phyloP scores from a whole-genome alignment of 2,113 vertebrate genomes.

The Cichladusa arquata region DNA sequence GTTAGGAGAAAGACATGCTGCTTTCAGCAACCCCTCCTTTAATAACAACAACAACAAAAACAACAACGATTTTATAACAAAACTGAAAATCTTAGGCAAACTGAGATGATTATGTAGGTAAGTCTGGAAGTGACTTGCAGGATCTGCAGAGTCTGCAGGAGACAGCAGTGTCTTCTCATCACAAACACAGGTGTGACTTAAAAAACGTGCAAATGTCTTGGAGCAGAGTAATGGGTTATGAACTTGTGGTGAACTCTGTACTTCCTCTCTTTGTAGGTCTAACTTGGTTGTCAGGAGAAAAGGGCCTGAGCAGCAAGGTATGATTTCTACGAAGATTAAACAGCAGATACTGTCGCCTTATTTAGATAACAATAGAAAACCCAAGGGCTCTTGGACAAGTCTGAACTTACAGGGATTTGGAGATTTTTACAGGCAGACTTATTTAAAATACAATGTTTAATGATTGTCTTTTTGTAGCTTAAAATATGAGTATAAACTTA shows the following conservation, averaged over 20 bases:
- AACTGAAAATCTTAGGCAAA: not conserved
- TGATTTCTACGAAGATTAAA: slow-evolving; percentile 42
- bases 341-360: slow-evolving; percentile 47
- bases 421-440: not conserved
- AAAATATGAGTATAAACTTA: not conserved
- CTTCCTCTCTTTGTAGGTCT: slow-evolving; percentile 36
- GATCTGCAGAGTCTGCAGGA: not conserved
- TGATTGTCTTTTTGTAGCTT: not conserved
- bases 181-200: slow-evolving; percentile 16
- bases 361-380: slow-evolving; percentile 49
- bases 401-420: slow-evolving; percentile 30
- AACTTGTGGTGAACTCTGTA: slow-evolving; percentile 44
- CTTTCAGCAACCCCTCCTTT: not conserved
- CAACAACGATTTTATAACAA: not conserved
- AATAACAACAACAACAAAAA: not conserved
- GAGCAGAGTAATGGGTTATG: not conserved
- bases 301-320: not conserved
- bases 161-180: not conserved
- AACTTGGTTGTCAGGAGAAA: slow-evolving; percentile 12
- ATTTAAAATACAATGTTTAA: not conserved
- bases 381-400: slow-evolving; percentile 32
- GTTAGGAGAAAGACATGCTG: not conserved
- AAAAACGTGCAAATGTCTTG: slow-evolving; percentile 39
- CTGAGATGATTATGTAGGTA: not conserved
- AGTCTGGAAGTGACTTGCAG: not conserved